Evolutionary conservation across 2,888 invertebrate genomes (phyloP), one percentile per base, ranked within the genome.

Genomic region (Torymus auratus): DNA sequence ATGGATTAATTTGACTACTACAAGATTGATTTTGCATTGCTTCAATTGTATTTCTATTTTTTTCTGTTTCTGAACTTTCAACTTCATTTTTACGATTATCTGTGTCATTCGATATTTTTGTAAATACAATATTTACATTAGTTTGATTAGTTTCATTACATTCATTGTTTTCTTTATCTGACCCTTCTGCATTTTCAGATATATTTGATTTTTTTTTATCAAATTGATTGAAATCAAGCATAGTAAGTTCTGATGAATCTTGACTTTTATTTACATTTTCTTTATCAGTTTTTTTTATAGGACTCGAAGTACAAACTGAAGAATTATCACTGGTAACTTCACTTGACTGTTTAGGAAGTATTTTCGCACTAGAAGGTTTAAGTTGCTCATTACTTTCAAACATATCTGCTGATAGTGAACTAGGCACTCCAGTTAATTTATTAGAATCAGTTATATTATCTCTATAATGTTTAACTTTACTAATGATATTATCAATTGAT

Each of bases 321-420:
- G 60, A 67, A 72, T 17, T n/a, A 20, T 60, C 50, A 69, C 10
- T 53, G 4, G n/a, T 53, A 14, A 50, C 41, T 65, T 62, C 56
- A 61, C 70, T 60, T 12, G 4, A n/a, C 14, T n/a, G 50, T 56
- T 82, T 73, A 20, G 52, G 15, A 62, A 15, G 0, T 11, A 15
- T 12, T 53, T 65, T 17, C 53, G 10, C 20, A 20, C 1, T 53
- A 0, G 55, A 11, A 71, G 65, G 74, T 3, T 53, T n/a, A 64
- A 2, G 23, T 14, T 50, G 61, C 17, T 78, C 81, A 69, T 82
- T 74, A 1, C 78, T 64, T 41, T 83, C 82, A 68, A 83, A 83
- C 17, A 83, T 67, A 72, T 83, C 80, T 4, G 72, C 72, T 17
- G 82, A 83, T 17, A 78, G 1, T 23, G 78, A 78, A 55, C 69